Evolutionary conservation across 2,888 invertebrate genomes (phyloP).

Genomic region (Nipponacmea schrenckii): DNA sequence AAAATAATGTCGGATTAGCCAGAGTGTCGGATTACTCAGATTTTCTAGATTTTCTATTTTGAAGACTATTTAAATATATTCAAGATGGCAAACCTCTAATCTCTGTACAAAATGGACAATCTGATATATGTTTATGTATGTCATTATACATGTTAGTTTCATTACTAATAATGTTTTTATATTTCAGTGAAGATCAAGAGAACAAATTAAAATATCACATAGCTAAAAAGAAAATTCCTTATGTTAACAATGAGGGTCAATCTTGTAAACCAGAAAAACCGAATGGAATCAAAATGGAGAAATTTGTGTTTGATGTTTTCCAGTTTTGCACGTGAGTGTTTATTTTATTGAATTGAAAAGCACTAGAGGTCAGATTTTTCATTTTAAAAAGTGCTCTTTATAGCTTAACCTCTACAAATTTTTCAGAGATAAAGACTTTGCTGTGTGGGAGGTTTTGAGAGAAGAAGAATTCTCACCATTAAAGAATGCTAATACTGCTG

Average conservation of each 20-base stretch:
- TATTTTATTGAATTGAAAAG: not conserved
- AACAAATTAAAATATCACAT: conserved; percentile 87
- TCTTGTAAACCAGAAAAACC: conserved; percentile 78
- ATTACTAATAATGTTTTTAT: too few species aligned
- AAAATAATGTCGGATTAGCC: too few species aligned
- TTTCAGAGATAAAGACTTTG: conserved; percentile 72
- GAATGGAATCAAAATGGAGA: conserved; percentile 98
- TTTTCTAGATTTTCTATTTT: too few species aligned
- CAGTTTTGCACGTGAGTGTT: conserved; percentile 80
- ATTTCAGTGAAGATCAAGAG: conserved; percentile 73
- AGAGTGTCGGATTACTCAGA: too few species aligned
- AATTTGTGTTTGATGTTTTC: conserved; percentile 99
- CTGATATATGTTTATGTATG: too few species aligned
- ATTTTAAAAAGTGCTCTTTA: not conserved
- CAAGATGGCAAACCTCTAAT: too few species aligned
- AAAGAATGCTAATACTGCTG: conserved; percentile 89
- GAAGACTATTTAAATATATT: too few species aligned
- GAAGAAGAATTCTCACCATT: conserved; percentile 96
- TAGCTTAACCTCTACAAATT: not conserved
- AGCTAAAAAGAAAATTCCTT: conserved; percentile 97
- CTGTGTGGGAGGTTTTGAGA: conserved; percentile 88
- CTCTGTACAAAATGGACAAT: too few species aligned
- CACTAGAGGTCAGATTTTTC: not conserved
- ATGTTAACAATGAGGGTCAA: conserved; percentile 78
- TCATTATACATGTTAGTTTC: too few species aligned